Evolutionary conservation across 2,113 vertebrate species (phyloP), one percentile per base, ranked within the genome.

Genomic region (Tupaia tana): DNA sequence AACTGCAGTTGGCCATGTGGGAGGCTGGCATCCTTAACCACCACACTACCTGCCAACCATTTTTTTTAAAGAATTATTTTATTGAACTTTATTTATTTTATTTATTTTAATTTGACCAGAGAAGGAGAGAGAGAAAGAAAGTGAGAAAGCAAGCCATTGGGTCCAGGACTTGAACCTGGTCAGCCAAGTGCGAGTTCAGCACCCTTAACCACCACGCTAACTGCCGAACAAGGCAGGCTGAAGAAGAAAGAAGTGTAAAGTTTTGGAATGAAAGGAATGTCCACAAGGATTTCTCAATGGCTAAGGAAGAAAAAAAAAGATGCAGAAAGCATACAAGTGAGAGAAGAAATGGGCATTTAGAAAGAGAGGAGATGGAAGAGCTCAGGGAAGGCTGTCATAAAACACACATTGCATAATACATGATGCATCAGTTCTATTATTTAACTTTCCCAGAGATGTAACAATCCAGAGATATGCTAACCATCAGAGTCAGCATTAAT

Each of bases 401-500:
- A 98, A 98, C 80, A 97, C 96, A 97, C 95, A 61, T 96, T 97
- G 96, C 97, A 96, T 98, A 98, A 98, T 98, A 96, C 97, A 98
- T 98, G 98, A 98, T 97, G 97, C 97, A 98, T 98, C 97, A 97
- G 97, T 97, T 98, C 98, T 98, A 98, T 98, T 98, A 98, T 98
- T 98, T 98, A 99, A 99, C 98, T 98, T 98, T 98, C 98, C 97
- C 96, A 98, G 97, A 98, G 98, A 99, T 98, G 97, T 98, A 98
- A 98, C 98, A 98, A 98, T 98, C 97, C 89, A 98, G 98, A 98
- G 98, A 98, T 98, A 98, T 95, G 98, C 97, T 98, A 98, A 99
- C 97, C 98, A 98, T 99, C 98, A 98, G 98, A 99, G 99, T 99
- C 99, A 99, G 99, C 99, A 99, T 99, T 99, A 99, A 99, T 99